phyloP scores from a whole-genome alignment of 1,140 invertebrate species.

The Teleopsis dalmanni region DNA sequence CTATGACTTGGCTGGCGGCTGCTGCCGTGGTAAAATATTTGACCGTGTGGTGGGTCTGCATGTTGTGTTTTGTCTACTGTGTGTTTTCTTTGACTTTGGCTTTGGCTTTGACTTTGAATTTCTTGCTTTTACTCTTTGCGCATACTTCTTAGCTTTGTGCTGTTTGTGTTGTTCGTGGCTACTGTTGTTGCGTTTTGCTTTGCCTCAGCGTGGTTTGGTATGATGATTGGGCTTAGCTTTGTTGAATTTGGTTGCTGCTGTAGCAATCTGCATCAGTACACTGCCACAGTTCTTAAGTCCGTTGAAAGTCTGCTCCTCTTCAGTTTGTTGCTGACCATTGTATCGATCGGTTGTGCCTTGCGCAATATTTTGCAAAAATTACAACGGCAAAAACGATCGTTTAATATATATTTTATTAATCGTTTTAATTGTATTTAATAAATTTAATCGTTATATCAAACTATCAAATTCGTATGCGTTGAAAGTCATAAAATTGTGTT shows the following conservation, averaged over 20 bases:
- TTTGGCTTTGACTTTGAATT: conserved; percentile 3
- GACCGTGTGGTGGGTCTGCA: neutral
- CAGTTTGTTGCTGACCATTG: conserved; percentile 44
- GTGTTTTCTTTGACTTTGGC: neutral
- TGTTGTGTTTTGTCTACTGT: neutral
- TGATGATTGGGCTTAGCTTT: neutral
- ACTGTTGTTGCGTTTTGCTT: conserved; percentile 1
- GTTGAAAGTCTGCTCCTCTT: conserved; percentile 42
- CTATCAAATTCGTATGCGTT: too few relatives aligned
- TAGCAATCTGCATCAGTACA: neutral
- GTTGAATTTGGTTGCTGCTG: neutral
- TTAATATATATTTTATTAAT: too few relatives aligned
- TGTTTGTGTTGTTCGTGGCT: too few relatives aligned
- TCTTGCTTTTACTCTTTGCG: too few relatives aligned
- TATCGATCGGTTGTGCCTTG: conserved; percentile 41
- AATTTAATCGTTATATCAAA: too few relatives aligned
- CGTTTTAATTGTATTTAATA: too few relatives aligned
- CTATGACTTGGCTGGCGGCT: neutral
- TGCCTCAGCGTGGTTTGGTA: conserved; percentile 13
- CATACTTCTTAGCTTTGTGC: too few relatives aligned
- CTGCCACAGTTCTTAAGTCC: conserved; percentile 39
- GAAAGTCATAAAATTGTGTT: too few relatives aligned
- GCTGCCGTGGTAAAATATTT: too few relatives aligned
- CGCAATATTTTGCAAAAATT: too few relatives aligned
- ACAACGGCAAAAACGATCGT: too few relatives aligned